Evolutionary conservation across 2,113 vertebrate species (phyloP).

Genomic region (Chlorocebus sabaeus): DNA sequence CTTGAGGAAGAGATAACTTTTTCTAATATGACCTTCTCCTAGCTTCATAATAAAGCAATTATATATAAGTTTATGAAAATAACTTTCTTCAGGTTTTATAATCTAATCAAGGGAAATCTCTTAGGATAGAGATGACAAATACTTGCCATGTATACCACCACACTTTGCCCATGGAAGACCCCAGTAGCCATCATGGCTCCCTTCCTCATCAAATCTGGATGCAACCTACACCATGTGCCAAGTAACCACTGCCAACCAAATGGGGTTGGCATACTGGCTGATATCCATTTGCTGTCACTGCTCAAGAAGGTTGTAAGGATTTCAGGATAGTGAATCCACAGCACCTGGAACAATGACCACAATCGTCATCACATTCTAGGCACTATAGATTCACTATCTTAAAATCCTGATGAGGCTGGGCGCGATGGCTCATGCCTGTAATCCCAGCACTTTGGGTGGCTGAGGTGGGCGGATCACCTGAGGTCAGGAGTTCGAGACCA

Average conservation of each 20-base stretch:
- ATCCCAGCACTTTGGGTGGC: too few species aligned
- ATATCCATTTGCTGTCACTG: not conserved
- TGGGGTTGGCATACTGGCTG: accelerated
- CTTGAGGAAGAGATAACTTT: not conserved
- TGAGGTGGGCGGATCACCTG: too few species aligned
- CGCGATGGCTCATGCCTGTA: too few species aligned
- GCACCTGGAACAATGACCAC: not conserved
- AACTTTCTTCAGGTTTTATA: not conserved
- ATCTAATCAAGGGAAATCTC: not conserved
- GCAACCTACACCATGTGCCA: not conserved
- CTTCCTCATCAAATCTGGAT: not conserved
- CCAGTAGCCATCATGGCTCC: not conserved
- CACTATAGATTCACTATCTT: too few species aligned
- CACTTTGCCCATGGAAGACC: not conserved
- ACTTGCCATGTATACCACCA: not conserved
- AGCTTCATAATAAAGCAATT: not conserved
- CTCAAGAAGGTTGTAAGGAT: not conserved
- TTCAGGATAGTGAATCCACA: not conserved
- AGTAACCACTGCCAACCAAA: not conserved
- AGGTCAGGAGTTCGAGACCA: too few species aligned
- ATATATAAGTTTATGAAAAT: not conserved
- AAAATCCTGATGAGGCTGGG: too few species aligned
- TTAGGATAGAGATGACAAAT: not conserved
- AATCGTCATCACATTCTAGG: too few species aligned
- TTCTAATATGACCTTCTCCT: not conserved